Evolutionary conservation across 2,888 invertebrate species (phyloP), one percentile per base, ranked within the genome.

Genomic region (Scaptomyza tumidula): DNA sequence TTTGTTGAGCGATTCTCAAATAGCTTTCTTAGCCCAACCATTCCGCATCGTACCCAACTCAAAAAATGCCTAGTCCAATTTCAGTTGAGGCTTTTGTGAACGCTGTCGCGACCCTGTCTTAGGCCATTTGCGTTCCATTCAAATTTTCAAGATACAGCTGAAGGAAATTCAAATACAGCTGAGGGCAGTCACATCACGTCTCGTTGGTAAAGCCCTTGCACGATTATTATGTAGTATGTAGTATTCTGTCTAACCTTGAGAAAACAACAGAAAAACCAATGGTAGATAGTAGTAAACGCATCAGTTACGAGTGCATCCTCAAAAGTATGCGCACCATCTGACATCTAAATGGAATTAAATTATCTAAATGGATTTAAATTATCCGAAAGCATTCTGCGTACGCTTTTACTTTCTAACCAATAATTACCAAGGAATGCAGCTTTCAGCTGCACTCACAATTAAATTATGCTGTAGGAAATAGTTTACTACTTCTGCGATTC

Each of bases 381-480:
- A n/a, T 35, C 43, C 16, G 24, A 41, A 45, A 60, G 41, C 49
- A 43, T 45, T 56, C 50, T 37, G 29, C 52, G 33, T 41, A n/a
- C n/a, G n/a, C n/a, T n/a, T n/a, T 33, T 33, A 19, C 6, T 41
- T 39, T 44, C 16, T 19, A 44, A 41, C 35, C 43, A 45, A 60
- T 61, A 60, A 61, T 44, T 13, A 56, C 11, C 27, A 44, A 39
- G 16, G 6, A 53, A 46, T 41, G 48, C 41, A 50, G 33, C 56
- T 35, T 55, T 48, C 59, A 55, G 45, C 56, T 53, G 65, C 63
- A 66, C 74, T 82, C 50, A 35, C 54, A 80, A 68, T 80, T 73
- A 49, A 73, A 84, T 86, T 73, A 84, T 29, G 55, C 41, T 56
- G n/a, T 2, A 59, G 65, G 43, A 73, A 69, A 86, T 68, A 29